These are phyloP conservation scores for Gallinago nigripennis DNA, from an alignment of 2,797 vertebrate genomes.

Conservation along the genomic window DNA sequence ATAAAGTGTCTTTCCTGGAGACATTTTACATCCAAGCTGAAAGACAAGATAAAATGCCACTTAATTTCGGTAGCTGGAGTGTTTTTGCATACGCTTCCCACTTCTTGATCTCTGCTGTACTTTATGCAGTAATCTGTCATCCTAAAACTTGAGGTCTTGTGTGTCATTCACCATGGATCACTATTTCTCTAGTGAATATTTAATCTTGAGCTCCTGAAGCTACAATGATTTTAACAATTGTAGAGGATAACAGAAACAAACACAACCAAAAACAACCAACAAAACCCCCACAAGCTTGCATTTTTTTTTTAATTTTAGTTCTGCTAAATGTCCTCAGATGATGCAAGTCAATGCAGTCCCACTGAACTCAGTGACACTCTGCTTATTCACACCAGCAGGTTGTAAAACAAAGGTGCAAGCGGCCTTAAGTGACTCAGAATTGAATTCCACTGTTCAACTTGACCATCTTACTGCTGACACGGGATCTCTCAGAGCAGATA, in stretches of 20 bases:
- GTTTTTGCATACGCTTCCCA: background rate
- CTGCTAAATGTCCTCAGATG: background rate
- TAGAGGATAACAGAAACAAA: background rate
- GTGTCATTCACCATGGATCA: background rate
- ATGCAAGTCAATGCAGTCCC: background rate
- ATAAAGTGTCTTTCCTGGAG: background rate
- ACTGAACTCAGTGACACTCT: background rate
- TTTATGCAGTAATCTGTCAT: background rate
- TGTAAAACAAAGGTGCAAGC: background rate
- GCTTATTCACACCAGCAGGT: background rate
- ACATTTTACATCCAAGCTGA: background rate
- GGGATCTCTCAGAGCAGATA: background rate
- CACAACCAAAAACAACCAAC: background rate
- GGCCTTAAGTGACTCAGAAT: background rate
- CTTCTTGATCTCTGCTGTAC: background rate
- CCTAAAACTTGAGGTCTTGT: background rate
- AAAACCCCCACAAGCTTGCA: rapidly evolving
- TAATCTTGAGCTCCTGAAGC: background rate
- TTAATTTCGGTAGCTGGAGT: background rate
- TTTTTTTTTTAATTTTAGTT: background rate
- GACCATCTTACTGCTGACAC: background rate
- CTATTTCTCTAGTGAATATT: background rate
- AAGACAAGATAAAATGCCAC: background rate
- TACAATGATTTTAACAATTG: background rate
- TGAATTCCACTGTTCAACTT: background rate